These are phyloP conservation scores for Girardia tigrina DNA, from an alignment of 2,888 invertebrate species.

Conservation along the genomic window DNA sequence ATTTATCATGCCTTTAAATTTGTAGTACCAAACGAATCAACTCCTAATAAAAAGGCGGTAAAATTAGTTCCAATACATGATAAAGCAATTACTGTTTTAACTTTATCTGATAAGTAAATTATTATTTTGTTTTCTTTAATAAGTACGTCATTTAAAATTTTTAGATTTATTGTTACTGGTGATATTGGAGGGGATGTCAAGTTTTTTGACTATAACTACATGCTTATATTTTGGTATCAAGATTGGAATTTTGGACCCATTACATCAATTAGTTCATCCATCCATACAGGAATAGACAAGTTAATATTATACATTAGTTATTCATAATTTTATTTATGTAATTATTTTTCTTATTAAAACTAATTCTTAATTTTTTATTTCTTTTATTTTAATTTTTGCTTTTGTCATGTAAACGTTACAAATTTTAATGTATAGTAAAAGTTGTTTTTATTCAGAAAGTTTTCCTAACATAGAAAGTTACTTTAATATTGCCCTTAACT, in stretches of 20 bases:
- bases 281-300: slow-evolving; percentile 36
- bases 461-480: no score
- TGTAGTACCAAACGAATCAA: slow-evolving; percentile 39
- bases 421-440: no score
- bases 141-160: slow-evolving; percentile 32
- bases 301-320: not conserved
- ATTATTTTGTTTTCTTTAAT: not conserved
- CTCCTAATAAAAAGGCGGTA: slow-evolving; percentile 48
- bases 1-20: no score
- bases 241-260: slow-evolving; percentile 49
- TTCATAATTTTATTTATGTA: slow-evolving; percentile 8
- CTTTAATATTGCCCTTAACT: no score
- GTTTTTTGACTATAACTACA: slow-evolving; percentile 50
- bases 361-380: not conserved
- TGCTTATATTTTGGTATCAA: slow-evolving; percentile 50
- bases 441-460: no score
- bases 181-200: slow-evolving; percentile 49
- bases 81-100: slow-evolving; percentile 48
- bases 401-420: not conserved
- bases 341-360: not conserved
- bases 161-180: slow-evolving; percentile 48
- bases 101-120: slow-evolving; percentile 44
- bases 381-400: not conserved
- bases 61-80: slow-evolving; percentile 49
- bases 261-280: slow-evolving; percentile 43